These are phyloP conservation scores for Alouatta palliata DNA, from an alignment of 2,113 vertebrate species.

Conservation along the genomic window DNA sequence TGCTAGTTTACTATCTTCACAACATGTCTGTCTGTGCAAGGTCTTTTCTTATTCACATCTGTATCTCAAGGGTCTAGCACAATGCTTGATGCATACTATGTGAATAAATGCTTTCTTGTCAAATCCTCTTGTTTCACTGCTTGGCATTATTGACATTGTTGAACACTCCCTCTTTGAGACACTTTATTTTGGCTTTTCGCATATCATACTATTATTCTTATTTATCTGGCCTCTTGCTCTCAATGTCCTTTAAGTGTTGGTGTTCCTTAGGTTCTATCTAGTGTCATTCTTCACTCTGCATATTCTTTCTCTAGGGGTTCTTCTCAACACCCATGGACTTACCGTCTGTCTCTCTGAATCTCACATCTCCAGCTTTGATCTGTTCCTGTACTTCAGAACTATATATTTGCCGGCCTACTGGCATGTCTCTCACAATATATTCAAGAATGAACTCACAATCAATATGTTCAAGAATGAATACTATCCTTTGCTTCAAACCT, in stretches of 20 bases:
- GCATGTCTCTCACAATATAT: not conserved
- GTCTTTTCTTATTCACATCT: not conserved
- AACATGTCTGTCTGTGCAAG: not conserved
- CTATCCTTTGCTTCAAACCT: not conserved
- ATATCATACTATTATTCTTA: not conserved
- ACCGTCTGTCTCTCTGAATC: not conserved
- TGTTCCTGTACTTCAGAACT: constrained; percentile 33
- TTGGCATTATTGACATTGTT: not conserved
- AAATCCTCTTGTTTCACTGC: not conserved
- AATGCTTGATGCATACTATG: not conserved
- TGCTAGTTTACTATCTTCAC: not conserved
- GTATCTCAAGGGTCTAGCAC: not conserved
- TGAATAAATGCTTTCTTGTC: constrained; percentile 8
- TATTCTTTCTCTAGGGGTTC: not conserved
- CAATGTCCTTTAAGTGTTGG: not conserved
- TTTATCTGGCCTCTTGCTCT: not conserved
- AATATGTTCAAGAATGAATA: not conserved
- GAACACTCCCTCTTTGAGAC: constrained; percentile 3
- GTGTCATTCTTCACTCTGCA: not conserved
- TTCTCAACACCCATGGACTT: not conserved
- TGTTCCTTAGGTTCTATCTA: not conserved
- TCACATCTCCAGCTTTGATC: not conserved
- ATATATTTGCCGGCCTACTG: not conserved
- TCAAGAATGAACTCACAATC: constrained; percentile 1
- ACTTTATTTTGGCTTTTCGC: not conserved